These are phyloP conservation scores for Leptarthrus brevirostris DNA, from an alignment of 2,888 invertebrate species.

Conservation along the genomic window DNA sequence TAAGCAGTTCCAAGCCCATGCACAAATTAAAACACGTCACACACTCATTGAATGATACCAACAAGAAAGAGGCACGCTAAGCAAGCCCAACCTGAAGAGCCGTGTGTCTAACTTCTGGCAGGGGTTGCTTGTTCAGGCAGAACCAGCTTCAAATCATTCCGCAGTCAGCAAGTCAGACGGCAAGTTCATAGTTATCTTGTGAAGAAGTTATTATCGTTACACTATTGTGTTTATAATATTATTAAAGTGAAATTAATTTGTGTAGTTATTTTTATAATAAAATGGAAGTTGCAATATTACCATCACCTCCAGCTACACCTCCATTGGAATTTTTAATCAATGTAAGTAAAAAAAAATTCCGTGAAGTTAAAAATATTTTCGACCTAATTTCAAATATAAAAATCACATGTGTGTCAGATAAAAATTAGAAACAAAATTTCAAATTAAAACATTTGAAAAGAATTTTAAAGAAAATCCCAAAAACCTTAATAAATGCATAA, in stretches of 20 bases:
- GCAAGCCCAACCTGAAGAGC: neutral
- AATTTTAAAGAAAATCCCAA: neutral
- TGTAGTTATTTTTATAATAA: conserved; percentile 47
- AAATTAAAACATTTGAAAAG: neutral
- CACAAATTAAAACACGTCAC: conserved; percentile 2
- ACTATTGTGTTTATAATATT: neutral
- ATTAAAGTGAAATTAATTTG: conserved; percentile 41
- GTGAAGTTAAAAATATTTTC: neutral
- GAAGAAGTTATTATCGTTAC: neutral
- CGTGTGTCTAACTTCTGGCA: neutral
- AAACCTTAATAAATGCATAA: conserved; percentile 6
- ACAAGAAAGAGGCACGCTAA: neutral
- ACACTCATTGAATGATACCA: conserved; percentile 29
- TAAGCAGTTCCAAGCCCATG: neutral
- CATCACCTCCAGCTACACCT: conserved; percentile 80
- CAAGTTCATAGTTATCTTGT: neutral
- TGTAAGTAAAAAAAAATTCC: conserved; percentile 62
- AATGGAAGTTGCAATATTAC: conserved; percentile 67
- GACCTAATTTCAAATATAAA: neutral
- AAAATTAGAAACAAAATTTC: neutral
- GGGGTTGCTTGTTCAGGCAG: neutral
- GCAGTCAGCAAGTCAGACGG: conserved; percentile 23
- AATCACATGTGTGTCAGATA: neutral
- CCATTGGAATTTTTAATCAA: conserved; percentile 70
- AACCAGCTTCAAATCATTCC: conserved; percentile 12